These are phyloP conservation scores for Heliconius erato DNA, from an alignment of 2,888 invertebrate species.

Conservation along the genomic window DNA sequence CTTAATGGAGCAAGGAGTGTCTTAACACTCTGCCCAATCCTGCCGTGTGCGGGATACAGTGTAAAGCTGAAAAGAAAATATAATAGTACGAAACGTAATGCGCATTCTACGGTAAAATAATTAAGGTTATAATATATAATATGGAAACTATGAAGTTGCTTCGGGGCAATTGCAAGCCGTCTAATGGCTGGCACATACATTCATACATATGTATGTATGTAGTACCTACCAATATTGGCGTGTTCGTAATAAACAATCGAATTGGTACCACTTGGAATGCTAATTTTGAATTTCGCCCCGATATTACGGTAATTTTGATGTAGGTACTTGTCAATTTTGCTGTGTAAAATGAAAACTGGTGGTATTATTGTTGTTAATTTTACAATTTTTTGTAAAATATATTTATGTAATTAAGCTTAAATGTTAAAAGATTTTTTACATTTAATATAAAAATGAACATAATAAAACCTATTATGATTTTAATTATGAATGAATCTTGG, in stretches of 20 bases:
- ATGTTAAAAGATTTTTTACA: no score
- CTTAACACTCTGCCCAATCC: not conserved
- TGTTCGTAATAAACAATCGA: slow-evolving; percentile 13
- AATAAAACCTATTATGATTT: no score
- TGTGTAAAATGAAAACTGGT: not conserved
- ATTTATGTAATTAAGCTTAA: no score
- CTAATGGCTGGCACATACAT: slow-evolving; percentile 11
- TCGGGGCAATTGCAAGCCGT: slow-evolving; percentile 5
- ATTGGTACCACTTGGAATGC: slow-evolving; percentile 13
- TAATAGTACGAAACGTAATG: not conserved
- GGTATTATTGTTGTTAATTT: not conserved
- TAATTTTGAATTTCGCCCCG: not conserved
- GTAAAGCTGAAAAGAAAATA: not conserved
- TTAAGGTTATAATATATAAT: not conserved
- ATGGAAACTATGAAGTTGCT: slow-evolving; percentile 15
- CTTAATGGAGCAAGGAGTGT: not conserved
- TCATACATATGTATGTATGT: not conserved
- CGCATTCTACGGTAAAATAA: not conserved
- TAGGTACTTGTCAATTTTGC: not conserved
- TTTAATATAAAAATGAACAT: no score
- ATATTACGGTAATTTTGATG: not conserved
- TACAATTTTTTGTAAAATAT: not conserved
- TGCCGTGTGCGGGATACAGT: not conserved
- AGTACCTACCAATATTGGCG: not conserved
- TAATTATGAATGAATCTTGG: not conserved